Base-by-base conservation (phyloP, 2,888 invertebrate genomes). In the Metalampra italica region DNA sequence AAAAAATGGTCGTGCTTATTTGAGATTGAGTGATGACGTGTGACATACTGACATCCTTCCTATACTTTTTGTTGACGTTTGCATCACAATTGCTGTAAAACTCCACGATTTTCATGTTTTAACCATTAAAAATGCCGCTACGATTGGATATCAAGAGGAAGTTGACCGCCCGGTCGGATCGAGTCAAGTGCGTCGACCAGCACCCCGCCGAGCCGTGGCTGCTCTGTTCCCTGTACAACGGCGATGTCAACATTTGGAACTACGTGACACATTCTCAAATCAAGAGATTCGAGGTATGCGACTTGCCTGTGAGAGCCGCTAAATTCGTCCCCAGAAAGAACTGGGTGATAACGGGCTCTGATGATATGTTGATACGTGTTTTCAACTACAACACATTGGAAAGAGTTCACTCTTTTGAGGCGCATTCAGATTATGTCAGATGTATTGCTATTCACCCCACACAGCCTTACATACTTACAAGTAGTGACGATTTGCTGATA, bases 221-320 rank as follows among this genome's bases (percentile, higher is more conserved):
- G 93, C 91, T 99, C 46, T 98, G 98, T 67, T 97, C 98, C 37
- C 91, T 99, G 32, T 99, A 99, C 91, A 98, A 98, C 89, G 99
- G 99, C 64, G 97, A 99, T 89, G 98, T 99, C 66, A 98, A 99
- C 91, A 96, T 99, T 72, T 99, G 99, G 98, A 99, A 99, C 81
- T 95, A 97, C 88, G 99, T 99, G 78, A 96, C 95, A 54, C 98
- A 98, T 82, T 93, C 94, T 66, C 91, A 96, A 62, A 95, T 96
- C 60, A 89, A 89, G 62, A 94, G 96, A 62, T 96, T 97, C 70
- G 97, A 97, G 90, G 95, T 97, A 3, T 99, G 99, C 78, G 98
- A 99, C 75, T 87, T 98, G 29, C 99, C 99, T 0, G 99, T 99
- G 4, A 91, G 99, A 65, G 95, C 98, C 0, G 98, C 98, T 0